Base-by-base conservation (phyloP, 2,888 invertebrate species). In the Phragmatobia fuliginosa region DNA sequence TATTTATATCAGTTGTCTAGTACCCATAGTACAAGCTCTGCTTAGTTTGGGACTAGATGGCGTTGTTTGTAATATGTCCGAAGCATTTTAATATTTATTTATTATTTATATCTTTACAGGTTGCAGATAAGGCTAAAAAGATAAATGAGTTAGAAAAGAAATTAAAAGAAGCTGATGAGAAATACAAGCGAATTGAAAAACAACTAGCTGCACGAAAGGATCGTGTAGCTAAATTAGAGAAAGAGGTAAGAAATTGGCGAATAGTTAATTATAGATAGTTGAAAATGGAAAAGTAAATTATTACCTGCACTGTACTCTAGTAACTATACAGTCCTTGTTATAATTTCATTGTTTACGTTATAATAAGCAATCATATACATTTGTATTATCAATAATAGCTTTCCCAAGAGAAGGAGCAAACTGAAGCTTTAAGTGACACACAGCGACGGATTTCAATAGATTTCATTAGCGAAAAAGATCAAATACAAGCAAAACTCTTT, bases 121-220 rank as follows among this genome's bases (percentile, higher is more conserved):
- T 96, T 66, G 96, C 96, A 74, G 96, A 96, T 79, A 96, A 96
- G 83, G 90, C 95, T 58, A 96, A 96, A 76, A 97, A 97, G 84
- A 90, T 96, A 62, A 88, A 90, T 58, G 97, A 97, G 59, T 86
- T 97, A 81, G 97, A 97, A 87, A 96, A 96, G 81, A 97, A 97
- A 90, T 82, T 97, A 1, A 96, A 96, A 84, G 97, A 97, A 79
- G 89, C 95, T 31, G 97, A 97, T 77, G 97, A 96, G n/a, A 97
- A 96, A 88, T 92, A 91, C 64, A 96, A 95, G 83, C 95, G 96
- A 83, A 91, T 92, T 75, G 96, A 96, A 83, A 96, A 96, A 85
- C 90, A 95, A 82, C 87, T 96, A 33, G 86, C 90, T 65, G 88
- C 91, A n/a, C 95, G 95, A 74, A 96, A 96, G 87, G 96, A 96